A percentile compares a stretch with the other conserved stretches of the same genome.
Evolutionary conservation across 2,888 invertebrate genomes (phyloP).

Genomic region (Tetragnatha montana): DNA sequence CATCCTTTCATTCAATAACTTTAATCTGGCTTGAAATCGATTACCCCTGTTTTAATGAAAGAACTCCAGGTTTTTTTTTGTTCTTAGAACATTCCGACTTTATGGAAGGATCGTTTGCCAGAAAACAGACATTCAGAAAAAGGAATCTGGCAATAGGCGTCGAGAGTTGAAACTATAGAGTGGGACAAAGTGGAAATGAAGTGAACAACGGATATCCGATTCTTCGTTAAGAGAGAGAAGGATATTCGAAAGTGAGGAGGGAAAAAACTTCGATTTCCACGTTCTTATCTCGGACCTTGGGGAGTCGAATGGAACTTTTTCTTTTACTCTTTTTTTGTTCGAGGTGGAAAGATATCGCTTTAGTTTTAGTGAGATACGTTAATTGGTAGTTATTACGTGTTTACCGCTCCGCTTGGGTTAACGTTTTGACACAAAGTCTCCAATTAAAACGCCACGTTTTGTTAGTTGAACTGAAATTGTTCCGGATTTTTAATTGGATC

Average conservation of each 20-base stretch:
- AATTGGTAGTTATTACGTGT: no score
- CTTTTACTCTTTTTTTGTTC: not conserved
- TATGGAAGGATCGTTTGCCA: not conserved
- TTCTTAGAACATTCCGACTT: not conserved
- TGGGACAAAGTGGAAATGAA: slow-evolving; percentile 1
- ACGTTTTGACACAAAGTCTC: no score
- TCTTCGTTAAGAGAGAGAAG: slow-evolving; percentile 12
- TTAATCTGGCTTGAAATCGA: slow-evolving; percentile 39
- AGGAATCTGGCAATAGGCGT: slow-evolving; percentile 1
- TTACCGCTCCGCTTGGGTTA: no score
- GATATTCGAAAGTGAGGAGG: not conserved
- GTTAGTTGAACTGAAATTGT: no score
- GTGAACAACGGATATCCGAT: slow-evolving; percentile 34
- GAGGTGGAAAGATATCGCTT: not conserved
- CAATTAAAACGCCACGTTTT: no score
- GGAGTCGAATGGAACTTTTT: not conserved
- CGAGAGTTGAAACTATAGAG: slow-evolving; percentile 9
- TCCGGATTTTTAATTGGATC: no score
- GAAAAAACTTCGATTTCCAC: not conserved
- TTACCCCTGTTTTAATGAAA: slow-evolving; percentile 48
- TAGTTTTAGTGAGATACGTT: no score
- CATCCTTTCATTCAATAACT: slow-evolving; percentile 44
- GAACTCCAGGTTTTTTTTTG: slow-evolving; percentile 11
- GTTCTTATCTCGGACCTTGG: not conserved
- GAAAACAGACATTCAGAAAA: not conserved